phyloP scores from a whole-genome alignment of 1,140 invertebrate genomes.

The Linepithema humile region DNA sequence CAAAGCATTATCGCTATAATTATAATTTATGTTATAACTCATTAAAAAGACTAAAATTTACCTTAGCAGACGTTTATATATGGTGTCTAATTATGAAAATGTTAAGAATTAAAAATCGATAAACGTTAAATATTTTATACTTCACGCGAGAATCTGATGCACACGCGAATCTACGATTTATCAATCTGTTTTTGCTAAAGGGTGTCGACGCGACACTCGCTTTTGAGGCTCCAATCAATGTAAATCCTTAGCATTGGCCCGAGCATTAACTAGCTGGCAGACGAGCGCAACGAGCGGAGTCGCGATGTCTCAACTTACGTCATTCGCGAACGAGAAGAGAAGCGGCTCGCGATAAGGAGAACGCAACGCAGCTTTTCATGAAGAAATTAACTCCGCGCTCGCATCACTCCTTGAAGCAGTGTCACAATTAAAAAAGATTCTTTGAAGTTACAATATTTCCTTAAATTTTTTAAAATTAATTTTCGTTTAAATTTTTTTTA shows the following conservation, averaged over 20 bases:
- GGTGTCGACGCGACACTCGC: conserved; percentile 34
- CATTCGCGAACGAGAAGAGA: conserved; percentile 48
- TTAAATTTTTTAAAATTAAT: neutral
- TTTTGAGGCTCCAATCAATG: conserved; percentile 62
- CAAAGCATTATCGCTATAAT: neutral
- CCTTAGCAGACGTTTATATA: neutral
- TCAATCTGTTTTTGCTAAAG: conserved; percentile 43
- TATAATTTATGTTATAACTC: neutral
- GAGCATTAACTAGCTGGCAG: conserved; percentile 55
- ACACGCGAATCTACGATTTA: conserved; percentile 36
- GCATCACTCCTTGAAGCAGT: neutral
- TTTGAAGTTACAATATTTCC: neutral
- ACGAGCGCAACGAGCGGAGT: conserved; percentile 57
- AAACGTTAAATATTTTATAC: neutral
- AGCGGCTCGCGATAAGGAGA: neutral
- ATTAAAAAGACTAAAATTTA: neutral
- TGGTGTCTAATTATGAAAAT: neutral
- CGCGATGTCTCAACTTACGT: conserved; percentile 59
- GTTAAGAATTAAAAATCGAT: neutral
- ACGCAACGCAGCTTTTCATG: conserved; percentile 18
- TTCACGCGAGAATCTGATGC: neutral
- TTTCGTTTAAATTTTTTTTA: neutral
- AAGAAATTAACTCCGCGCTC: conserved; percentile 15
- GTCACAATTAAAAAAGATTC: neutral
- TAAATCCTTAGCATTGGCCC: conserved; percentile 56